Base-by-base conservation (phyloP, 2,888 invertebrate species). In the Acanthococcus lagerstroemiae region DNA sequence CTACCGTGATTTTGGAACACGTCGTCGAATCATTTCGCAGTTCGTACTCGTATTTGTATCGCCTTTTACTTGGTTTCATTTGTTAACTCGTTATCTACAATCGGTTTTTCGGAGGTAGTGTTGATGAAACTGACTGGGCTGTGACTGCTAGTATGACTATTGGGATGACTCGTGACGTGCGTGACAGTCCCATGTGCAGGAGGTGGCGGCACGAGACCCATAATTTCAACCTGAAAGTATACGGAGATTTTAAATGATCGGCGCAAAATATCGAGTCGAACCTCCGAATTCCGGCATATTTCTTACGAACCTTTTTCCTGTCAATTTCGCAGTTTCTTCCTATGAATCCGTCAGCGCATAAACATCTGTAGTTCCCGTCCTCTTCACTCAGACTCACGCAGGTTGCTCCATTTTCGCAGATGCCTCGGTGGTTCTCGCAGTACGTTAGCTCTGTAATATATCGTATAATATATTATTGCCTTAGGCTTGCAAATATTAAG, bases 391-490 rank as follows among this genome's bases (percentile, higher is more conserved):
- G 73, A 55, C 90, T 90, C 65, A 86, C 81, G 75, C 94, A 94
- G 72, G 84, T 87, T 0, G 87, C 90, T 3, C 84, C 86, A 75
- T 94, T 91, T 75, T 83, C 81, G 73, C 94, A 94, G 0, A 84
- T 81, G 58, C 79, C 80, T 0, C 83, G 81, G 74, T 92, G 84
- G 68, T 86, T 85, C 67, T 87, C 87, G 78, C 94, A 94, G 78
- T 85, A 90, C 72, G 86, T 90, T 65, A 92, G 78, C 74, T 88
- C 91, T 72, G 69, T 26, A 69, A 70, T 22, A n/a, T n/a, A n/a
- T n/a, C n/a, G n/a, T n/a, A n/a, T n/a, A 54, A 46, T 21, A 37
- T 44, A 4, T 22, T 24, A 44, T 24, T 30, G 44, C 44, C 15
- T 21, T 19, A 57, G 12, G 21, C 55, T 55, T n/a, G 4, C 19